Evolutionary conservation across 23 tunicate genomes (phyloP).

Genomic region (Clavelina lepadiformis): DNA sequence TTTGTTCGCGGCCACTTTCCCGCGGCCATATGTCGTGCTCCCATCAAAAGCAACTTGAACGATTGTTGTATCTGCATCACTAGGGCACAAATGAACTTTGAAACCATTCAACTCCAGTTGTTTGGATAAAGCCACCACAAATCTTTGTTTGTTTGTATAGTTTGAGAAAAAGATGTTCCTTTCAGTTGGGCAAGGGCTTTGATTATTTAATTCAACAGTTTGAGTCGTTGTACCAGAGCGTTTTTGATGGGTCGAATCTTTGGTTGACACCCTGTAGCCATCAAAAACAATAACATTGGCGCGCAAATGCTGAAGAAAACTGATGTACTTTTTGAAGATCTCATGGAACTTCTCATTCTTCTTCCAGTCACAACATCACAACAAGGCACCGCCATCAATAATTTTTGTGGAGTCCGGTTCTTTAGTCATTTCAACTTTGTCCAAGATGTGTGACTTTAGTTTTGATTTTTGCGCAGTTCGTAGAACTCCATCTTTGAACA

Average conservation of each 20-base stretch:
- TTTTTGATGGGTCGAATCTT: background rate
- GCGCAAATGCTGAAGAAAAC: background rate
- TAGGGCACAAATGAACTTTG: background rate
- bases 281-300: background rate
- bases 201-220: background rate
- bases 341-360: background rate
- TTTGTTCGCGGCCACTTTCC: too few relatives aligned
- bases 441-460: too few relatives aligned
- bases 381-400: conserved; percentile 15
- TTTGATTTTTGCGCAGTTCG: too few relatives aligned
- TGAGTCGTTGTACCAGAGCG: background rate
- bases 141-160: background rate
- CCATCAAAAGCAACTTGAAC: background rate
- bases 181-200: background rate
- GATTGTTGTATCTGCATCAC: conserved; percentile 11
- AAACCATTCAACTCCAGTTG: background rate
- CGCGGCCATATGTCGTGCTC: too few relatives aligned
- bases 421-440: too few relatives aligned
- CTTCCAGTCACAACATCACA: background rate
- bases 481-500: too few relatives aligned
- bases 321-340: background rate
- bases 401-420: too few relatives aligned
- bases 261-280: background rate
- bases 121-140: background rate
- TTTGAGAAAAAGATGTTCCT: background rate